phyloP scores from a whole-genome alignment of 1,140 invertebrate species.

The Eueides isabella region DNA sequence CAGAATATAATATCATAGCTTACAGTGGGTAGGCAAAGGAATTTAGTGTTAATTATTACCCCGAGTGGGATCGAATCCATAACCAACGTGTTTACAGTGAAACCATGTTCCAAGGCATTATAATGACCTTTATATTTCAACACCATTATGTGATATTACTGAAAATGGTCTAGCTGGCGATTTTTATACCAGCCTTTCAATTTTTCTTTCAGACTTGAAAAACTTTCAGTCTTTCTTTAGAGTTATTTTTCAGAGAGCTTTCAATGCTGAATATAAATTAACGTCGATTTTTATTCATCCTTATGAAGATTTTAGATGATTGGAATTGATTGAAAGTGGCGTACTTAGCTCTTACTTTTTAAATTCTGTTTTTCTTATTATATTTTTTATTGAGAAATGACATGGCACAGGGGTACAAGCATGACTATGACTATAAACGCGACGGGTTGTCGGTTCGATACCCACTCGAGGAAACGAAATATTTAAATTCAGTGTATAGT shows the following conservation, averaged over 20 bases:
- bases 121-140: neutral
- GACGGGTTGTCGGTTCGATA: too few species aligned
- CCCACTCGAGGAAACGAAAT: too few species aligned
- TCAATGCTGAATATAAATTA: slow-evolving; percentile 13
- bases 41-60: too few species aligned
- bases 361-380: neutral
- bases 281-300: slow-evolving; percentile 7
- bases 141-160: neutral
- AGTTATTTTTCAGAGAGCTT: slow-evolving; percentile 1
- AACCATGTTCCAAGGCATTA: too few species aligned
- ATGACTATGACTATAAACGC: too few species aligned
- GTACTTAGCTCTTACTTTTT: neutral
- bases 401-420: too few species aligned
- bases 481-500: too few species aligned
- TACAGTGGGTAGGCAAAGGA: too few species aligned
- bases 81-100: too few species aligned
- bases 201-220: slow-evolving; percentile 4
- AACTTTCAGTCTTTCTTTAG: slow-evolving; percentile 1
- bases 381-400: neutral
- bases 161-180: neutral
- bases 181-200: slow-evolving; percentile 3
- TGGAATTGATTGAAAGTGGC: neutral
- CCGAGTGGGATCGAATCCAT: too few species aligned
- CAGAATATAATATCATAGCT: too few species aligned
- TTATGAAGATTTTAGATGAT: neutral